Evolutionary conservation across 2,113 vertebrate species (phyloP).

Genomic region (Urocolius indicus): DNA sequence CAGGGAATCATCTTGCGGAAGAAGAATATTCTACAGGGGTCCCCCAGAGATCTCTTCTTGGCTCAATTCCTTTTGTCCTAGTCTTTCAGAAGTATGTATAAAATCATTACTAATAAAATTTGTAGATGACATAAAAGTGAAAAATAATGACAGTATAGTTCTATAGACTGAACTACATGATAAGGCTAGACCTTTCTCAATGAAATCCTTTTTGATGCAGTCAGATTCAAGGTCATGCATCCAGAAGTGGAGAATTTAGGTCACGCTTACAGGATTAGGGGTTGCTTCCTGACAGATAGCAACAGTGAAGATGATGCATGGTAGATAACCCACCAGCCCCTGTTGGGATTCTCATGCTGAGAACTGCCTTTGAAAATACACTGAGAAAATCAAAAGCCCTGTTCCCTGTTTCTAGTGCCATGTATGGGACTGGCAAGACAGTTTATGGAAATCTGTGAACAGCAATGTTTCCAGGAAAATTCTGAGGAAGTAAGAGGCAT

Average conservation of each 20-base stretch:
- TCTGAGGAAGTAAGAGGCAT: background rate
- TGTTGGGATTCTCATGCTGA: background rate
- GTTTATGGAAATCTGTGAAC: background rate
- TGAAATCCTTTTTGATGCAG: background rate
- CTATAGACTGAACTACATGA: background rate
- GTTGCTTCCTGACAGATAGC: background rate
- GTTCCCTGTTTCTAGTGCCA: background rate
- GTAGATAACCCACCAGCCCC: background rate
- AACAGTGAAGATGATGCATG: background rate
- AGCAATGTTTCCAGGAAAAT: background rate
- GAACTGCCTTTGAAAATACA: background rate
- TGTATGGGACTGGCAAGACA: fast-evolving
- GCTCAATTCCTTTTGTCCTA: background rate
- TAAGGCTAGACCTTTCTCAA: background rate
- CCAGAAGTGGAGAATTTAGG: background rate
- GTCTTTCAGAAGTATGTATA: background rate
- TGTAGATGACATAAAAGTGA: background rate
- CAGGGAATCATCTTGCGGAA: background rate
- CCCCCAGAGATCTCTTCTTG: background rate
- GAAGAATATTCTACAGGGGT: background rate
- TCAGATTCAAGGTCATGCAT: background rate
- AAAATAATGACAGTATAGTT: background rate
- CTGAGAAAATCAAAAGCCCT: background rate
- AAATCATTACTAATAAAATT: conserved; percentile 7
- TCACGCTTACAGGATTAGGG: background rate